These are phyloP conservation scores for Nylanderia fulva DNA, from an alignment of 1,140 invertebrate species.

Conservation along the genomic window DNA sequence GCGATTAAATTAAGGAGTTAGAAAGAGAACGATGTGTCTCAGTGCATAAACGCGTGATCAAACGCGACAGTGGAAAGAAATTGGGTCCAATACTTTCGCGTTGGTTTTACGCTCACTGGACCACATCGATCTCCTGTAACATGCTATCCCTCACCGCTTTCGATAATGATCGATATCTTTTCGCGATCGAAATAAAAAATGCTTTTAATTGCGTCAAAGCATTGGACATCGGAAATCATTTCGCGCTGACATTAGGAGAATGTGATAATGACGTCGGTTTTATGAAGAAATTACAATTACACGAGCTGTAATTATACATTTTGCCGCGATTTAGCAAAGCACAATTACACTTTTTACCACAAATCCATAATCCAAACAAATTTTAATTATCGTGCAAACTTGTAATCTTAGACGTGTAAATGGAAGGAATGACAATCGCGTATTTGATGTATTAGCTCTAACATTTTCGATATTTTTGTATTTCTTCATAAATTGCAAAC, in stretches of 20 bases:
- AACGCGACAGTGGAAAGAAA: conserved; percentile 39
- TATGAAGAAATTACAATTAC: conserved; percentile 51
- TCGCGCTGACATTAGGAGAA: conserved; percentile 33
- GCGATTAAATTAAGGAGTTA: conserved; percentile 31
- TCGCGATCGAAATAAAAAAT: conserved; percentile 29
- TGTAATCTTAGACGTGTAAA: neutral
- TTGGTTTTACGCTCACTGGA: conserved; percentile 52
- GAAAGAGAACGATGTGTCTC: neutral
- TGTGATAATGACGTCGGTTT: conserved; percentile 61
- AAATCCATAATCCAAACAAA: conserved; percentile 41
- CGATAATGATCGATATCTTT: neutral
- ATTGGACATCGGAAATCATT: conserved; percentile 69
- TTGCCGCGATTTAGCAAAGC: conserved; percentile 55
- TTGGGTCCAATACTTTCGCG: conserved; percentile 33
- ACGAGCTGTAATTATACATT: conserved; percentile 54
- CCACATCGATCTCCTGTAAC: conserved; percentile 58
- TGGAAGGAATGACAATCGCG: neutral
- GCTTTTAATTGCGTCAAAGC: conserved; percentile 60
- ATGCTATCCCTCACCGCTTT: conserved; percentile 5
- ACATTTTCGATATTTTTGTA: neutral
- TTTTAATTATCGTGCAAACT: conserved; percentile 34
- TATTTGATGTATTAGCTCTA: neutral
- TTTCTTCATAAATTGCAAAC: neutral
- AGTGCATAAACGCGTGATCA: neutral
- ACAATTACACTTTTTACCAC: conserved; percentile 45